These are phyloP conservation scores for Gisinianus flammeolus DNA, from an alignment of 2,888 invertebrate genomes.

Conservation along the genomic window DNA sequence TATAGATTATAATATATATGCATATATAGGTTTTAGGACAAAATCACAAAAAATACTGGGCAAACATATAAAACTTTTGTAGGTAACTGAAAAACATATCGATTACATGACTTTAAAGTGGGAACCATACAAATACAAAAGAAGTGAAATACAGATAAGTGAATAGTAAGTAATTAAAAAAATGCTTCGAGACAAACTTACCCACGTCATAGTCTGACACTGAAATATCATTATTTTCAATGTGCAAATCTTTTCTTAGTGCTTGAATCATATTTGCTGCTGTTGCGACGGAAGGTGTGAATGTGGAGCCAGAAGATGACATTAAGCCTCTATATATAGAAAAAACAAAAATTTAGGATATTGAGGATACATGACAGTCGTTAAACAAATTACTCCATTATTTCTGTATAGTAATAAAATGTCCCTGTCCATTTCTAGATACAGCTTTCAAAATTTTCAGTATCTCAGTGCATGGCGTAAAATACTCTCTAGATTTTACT, in stretches of 20 bases:
- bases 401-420: too few relatives aligned
- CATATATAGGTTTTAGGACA: too few relatives aligned
- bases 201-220: conserved; percentile 58
- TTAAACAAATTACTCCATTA: too few relatives aligned
- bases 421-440: too few relatives aligned
- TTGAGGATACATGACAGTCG: too few relatives aligned
- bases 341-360: neutral
- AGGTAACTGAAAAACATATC: too few relatives aligned
- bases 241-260: conserved; percentile 51
- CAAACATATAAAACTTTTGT: too few relatives aligned
- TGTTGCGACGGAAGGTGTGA: conserved; percentile 27
- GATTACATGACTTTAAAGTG: neutral
- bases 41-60: too few relatives aligned
- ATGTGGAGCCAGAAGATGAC: conserved; percentile 28
- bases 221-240: conserved; percentile 56
- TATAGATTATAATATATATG: too few relatives aligned
- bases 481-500: too few relatives aligned
- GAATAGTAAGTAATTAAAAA: neutral
- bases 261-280: conserved; percentile 50
- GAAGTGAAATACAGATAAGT: neutral
- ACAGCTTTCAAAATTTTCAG: too few relatives aligned
- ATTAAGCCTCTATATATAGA: conserved; percentile 11
- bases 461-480: too few relatives aligned
- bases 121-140: neutral
- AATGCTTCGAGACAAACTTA: conserved; percentile 30